phyloP scores from a whole-genome alignment of 2,888 invertebrate genomes.

The Macaria liturata region DNA sequence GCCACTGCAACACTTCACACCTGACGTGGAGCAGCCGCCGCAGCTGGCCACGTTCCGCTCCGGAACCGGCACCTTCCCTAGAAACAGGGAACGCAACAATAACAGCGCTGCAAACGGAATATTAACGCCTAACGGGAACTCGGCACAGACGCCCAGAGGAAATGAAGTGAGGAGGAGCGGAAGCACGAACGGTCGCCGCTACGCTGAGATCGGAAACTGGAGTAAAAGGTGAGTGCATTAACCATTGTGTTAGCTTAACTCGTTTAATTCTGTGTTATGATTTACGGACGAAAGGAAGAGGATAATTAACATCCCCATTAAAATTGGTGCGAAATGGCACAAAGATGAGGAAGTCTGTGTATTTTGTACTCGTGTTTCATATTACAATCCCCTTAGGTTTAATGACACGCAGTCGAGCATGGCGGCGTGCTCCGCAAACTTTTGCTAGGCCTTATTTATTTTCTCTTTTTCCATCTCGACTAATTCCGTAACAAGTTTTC shows the following conservation, averaged over 20 bases:
- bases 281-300: slow-evolving; percentile 28
- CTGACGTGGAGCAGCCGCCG: slow-evolving; percentile 66
- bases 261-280: slow-evolving; percentile 32
- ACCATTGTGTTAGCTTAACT: slow-evolving; percentile 39
- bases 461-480: slow-evolving; percentile 69
- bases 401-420: slow-evolving; percentile 15
- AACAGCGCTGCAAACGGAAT: slow-evolving; percentile 73
- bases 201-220: slow-evolving; percentile 85
- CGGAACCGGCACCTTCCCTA: slow-evolving; percentile 78
- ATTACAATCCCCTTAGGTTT: not conserved
- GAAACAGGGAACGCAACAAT: slow-evolving; percentile 78
- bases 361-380: no score
- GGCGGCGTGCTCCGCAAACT: slow-evolving; percentile 59
- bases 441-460: slow-evolving; percentile 71
- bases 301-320: slow-evolving; percentile 23
- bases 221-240: slow-evolving; percentile 74
- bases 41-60: slow-evolving; percentile 77
- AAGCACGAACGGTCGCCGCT: slow-evolving; percentile 79
- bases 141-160: slow-evolving; percentile 75
- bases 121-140: slow-evolving; percentile 81
- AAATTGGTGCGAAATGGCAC: no score
- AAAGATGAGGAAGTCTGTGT: no score
- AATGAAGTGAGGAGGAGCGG: slow-evolving; percentile 81
- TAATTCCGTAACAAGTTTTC: slow-evolving; percentile 82
- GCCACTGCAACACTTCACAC: slow-evolving; percentile 74